Conservation (phyloP, 2,113 vertebrate genomes). For the Cyanocitta stelleri region DNA sequence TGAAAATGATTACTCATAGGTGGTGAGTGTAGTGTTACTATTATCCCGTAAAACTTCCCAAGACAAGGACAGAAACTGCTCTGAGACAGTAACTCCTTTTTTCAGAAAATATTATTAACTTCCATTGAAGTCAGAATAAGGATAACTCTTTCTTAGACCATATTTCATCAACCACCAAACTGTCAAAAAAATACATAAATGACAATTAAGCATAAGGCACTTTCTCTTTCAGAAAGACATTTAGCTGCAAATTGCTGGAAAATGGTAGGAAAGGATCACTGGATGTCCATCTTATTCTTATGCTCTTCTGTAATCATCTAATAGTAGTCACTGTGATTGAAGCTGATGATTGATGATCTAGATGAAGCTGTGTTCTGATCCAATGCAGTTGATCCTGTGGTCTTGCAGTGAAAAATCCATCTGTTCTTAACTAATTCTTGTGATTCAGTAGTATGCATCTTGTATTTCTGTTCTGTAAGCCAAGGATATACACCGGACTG, state of each 20-base stretch:
- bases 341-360: background rate
- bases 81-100: background rate
- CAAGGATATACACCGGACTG: background rate
- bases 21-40: slow-evolving; percentile 41
- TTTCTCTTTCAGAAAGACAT: background rate
- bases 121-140: background rate
- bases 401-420: background rate
- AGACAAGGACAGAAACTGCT: background rate
- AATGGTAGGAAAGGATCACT: background rate
- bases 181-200: background rate
- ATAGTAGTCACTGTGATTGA: background rate
- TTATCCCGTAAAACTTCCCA: background rate
- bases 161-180: background rate
- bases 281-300: background rate
- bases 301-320: background rate
- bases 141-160: background rate
- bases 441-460: background rate
- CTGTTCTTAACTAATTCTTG: background rate
- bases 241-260: background rate
- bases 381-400: background rate
- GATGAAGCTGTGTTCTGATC: background rate
- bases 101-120: background rate
- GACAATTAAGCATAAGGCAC: background rate
- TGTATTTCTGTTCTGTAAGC: background rate
- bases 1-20: slow-evolving; percentile 48